A percentile compares a stretch with the other conserved stretches of the same genome.
Evolutionary conservation across 2,113 vertebrate species (phyloP).

Genomic region (Psophia crepitans): DNA sequence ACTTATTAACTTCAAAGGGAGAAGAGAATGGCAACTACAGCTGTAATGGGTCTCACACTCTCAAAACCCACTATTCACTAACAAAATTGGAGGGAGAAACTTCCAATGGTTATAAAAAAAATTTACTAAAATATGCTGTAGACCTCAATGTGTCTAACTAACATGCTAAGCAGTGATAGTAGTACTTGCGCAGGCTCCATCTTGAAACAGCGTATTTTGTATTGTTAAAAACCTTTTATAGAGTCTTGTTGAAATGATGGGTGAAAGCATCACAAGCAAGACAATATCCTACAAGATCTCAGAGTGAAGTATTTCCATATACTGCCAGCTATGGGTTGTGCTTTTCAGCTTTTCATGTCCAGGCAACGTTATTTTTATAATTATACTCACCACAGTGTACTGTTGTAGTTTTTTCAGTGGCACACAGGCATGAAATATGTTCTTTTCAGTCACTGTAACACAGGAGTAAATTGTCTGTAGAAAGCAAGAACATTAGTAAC

Average conservation of each 20-base stretch:
- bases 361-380: conserved; percentile 20
- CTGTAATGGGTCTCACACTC: background rate
- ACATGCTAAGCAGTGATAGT: background rate
- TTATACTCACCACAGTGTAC: background rate
- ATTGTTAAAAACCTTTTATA: background rate
- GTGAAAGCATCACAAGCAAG: background rate
- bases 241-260: background rate
- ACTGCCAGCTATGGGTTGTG: background rate
- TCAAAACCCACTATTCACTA: background rate
- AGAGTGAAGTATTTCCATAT: background rate
- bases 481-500: conserved; percentile 43
- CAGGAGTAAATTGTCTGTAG: conserved; percentile 28
- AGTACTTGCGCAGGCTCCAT: background rate
- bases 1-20: background rate
- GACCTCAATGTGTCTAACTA: fast-evolving
- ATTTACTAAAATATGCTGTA: background rate
- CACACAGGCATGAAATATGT: conserved; percentile 37
- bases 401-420: conserved; percentile 46
- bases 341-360: conserved; percentile 20
- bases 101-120: background rate
- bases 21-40: background rate
- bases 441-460: conserved; percentile 23
- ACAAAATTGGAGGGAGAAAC: background rate
- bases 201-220: background rate
- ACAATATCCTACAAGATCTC: background rate